These are phyloP conservation scores for Phrynosoma blainvillii DNA, from an alignment of 2,113 vertebrate species.

Conservation along the genomic window DNA sequence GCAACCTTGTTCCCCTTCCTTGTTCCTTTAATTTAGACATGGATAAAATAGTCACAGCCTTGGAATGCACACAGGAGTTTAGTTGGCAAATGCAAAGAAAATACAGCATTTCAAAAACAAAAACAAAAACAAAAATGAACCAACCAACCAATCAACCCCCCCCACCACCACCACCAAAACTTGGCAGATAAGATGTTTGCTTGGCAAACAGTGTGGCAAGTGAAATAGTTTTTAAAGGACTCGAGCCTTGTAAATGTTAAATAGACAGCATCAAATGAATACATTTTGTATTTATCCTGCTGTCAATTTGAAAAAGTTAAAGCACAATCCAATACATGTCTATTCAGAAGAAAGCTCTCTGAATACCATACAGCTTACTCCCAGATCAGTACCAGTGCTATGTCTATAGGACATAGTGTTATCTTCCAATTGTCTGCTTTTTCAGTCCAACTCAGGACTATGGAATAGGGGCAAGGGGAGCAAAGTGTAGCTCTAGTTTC, in stretches of 20 bases:
- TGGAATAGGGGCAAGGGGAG: no score
- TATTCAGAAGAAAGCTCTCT: background rate
- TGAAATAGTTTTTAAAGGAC: background rate
- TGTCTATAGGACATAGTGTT: background rate
- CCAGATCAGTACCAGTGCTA: background rate
- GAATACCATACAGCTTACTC: background rate
- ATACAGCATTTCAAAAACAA: background rate
- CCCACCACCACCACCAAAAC: no score
- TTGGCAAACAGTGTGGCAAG: no score
- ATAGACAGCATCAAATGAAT: background rate
- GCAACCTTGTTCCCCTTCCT: no score
- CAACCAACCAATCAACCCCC: no score
- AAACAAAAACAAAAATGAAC: background rate
- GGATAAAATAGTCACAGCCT: no score
- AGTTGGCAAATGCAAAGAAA: no score
- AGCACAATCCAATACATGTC: background rate
- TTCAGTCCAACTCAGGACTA: no score
- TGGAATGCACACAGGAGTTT: no score
- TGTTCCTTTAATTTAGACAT: no score
- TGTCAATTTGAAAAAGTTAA: background rate
- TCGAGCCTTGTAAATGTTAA: background rate
- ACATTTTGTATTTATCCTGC: background rate
- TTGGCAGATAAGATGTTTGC: no score
- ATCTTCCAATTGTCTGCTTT: background rate
- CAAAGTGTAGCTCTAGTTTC: no score